Conservation (phyloP, 2,888 invertebrate genomes). For the Lysandra bellargus region DNA sequence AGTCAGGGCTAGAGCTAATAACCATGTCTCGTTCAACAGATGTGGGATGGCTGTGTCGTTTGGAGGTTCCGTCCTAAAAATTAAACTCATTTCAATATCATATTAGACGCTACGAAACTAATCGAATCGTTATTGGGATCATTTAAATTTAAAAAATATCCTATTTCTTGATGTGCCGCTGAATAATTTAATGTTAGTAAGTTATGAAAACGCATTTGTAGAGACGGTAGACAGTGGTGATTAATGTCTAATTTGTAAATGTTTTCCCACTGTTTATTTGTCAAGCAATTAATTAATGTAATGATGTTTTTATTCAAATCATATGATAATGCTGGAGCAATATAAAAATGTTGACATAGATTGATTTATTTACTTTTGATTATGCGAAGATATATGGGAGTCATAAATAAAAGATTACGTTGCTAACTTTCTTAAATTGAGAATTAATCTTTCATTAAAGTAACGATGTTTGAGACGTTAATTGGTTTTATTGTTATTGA, state of each 20-base stretch:
- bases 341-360: slow-evolving; percentile 21
- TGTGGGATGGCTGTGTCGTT: slow-evolving; percentile 70
- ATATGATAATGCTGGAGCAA: slow-evolving; percentile 24
- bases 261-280: slow-evolving; percentile 27
- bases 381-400: slow-evolving; percentile 3
- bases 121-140: slow-evolving; percentile 9
- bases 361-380: slow-evolving; percentile 25
- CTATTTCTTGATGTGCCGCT: background rate
- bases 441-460: background rate
- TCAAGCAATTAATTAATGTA: slow-evolving; percentile 21
- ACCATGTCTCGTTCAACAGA: slow-evolving; percentile 73
- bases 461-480: background rate
- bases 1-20: slow-evolving; percentile 67
- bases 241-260: slow-evolving; percentile 27
- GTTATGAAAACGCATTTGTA: slow-evolving; percentile 2
- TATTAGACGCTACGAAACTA: background rate
- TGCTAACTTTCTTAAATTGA: background rate
- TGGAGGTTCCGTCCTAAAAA: slow-evolving; percentile 69
- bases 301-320: slow-evolving; percentile 25
- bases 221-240: slow-evolving; percentile 13
- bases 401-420: background rate
- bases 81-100: slow-evolving; percentile 25
- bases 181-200: slow-evolving; percentile 1
- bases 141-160: background rate
- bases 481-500: slow-evolving; percentile 7